phyloP scores from a whole-genome alignment of 2,888 invertebrate genomes.

The Drosophila eohydei region DNA sequence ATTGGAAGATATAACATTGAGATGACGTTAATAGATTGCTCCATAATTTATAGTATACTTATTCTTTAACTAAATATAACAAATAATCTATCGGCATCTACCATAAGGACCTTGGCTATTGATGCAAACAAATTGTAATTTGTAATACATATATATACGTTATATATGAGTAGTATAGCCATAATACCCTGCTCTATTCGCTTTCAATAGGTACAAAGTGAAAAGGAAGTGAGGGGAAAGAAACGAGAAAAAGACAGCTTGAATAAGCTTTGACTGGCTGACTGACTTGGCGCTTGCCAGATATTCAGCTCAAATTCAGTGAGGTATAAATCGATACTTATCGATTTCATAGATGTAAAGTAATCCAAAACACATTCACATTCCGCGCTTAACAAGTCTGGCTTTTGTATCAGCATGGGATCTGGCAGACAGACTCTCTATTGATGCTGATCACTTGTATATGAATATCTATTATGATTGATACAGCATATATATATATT shows the following conservation, averaged over 20 bases:
- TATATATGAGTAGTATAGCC: no score
- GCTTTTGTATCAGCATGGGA: not conserved
- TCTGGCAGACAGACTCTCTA: not conserved
- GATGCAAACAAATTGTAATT: no score
- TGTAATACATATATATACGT: no score
- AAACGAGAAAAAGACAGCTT: conserved; percentile 6
- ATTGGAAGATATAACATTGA: not conserved
- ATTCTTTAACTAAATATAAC: no score
- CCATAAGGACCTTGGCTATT: no score
- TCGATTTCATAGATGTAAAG: not conserved
- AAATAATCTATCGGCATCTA: no score
- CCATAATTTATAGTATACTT: no score
- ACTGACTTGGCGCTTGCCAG: conserved; percentile 3
- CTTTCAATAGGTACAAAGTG: not conserved
- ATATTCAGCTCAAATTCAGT: conserved; percentile 35
- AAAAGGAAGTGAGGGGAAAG: conserved; percentile 15
- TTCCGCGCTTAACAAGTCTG: no score
- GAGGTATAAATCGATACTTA: conserved; percentile 5
- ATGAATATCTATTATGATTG: not conserved
- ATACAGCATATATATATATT: no score
- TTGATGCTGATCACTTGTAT: not conserved
- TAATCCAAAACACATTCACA: not conserved
- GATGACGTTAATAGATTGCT: no score
- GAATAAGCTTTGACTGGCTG: not conserved
- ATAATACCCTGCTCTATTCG: not conserved